Base-by-base conservation (phyloP, 2,888 invertebrate species). In the Deilephila elpenor region DNA sequence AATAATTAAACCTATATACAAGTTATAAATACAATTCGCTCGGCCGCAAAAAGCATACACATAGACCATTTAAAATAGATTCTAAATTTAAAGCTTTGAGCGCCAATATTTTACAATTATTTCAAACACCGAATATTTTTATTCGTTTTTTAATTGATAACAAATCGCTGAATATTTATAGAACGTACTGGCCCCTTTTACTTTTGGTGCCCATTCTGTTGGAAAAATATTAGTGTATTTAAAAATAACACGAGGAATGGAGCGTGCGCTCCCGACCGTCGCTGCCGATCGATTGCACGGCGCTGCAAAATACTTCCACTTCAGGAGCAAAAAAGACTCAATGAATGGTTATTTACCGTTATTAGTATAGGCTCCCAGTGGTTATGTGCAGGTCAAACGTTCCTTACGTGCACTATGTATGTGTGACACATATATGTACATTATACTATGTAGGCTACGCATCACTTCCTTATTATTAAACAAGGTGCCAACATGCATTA, bases 321-420 rank as follows among this genome's bases (percentile, higher is more conserved):
- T 78, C 79, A 0, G 74, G 20, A 71, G 5, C 71, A 19, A 20
- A n/a, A 32, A 14, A 53, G 17, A 70, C 56, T 71, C 37, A 71
- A 59, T 67, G 20, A 71, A 59, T 32, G 53, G n/a, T 34, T 71
- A 34, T 71, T 59, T 67, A 56, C 14, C 25, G 14, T 64, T 32
- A 61, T 62, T 62, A 34, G 62, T 37, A 62, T 62, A 62, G n/a
- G 37, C 19, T 34, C 62, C 7, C 1, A 32, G 19, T 19, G 32
- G 7, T 19, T 70, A 17, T 53, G 8, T 56, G 32, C 32, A 70
- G 53, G 19, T 25, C 20, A 71, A 29, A 70, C 59, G 1, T 56
- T 56, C n/a, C 32, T 61, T 29, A 61, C 34, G 61, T 37, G 20
- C n/a, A 44, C 44, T 44, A 11, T 64, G 37, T 56, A 56, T 56